Evolutionary conservation across 2,888 invertebrate genomes (phyloP).

Genomic region (Morpho achilles): DNA sequence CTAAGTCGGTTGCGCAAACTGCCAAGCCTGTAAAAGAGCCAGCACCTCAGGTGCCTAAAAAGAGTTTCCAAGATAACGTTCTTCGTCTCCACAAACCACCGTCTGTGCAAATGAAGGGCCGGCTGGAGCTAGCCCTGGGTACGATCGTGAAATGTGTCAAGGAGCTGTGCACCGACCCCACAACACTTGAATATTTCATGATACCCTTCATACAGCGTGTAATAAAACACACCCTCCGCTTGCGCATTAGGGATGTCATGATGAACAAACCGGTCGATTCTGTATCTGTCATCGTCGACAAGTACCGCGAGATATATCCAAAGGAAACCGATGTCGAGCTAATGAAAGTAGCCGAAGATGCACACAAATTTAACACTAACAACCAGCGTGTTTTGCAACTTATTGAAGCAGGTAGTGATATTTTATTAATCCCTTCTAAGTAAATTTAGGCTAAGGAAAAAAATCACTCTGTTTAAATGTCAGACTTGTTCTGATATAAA

Average conservation of each 20-base stretch:
- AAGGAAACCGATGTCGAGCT: slow-evolving; percentile 45
- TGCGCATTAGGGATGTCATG: slow-evolving; percentile 51
- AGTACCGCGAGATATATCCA: slow-evolving; percentile 47
- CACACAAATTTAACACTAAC: slow-evolving; percentile 19
- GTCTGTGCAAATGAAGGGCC: slow-evolving; percentile 45
- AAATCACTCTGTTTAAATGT: too few species aligned
- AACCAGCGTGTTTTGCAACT: slow-evolving; percentile 24
- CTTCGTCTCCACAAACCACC: slow-evolving; percentile 41
- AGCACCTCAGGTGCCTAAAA: background rate
- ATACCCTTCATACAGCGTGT: slow-evolving; percentile 31
- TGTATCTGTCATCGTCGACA: slow-evolving; percentile 34
- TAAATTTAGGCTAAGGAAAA: too few species aligned
- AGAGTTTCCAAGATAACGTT: slow-evolving; percentile 24
- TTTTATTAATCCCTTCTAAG: slow-evolving; percentile 1
- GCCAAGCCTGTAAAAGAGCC: background rate
- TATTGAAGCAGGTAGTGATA: slow-evolving; percentile 39
- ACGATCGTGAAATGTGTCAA: slow-evolving; percentile 50
- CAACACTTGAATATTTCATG: slow-evolving; percentile 25
- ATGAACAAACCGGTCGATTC: slow-evolving; percentile 45
- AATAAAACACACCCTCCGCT: slow-evolving; percentile 54
- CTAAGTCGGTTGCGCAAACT: slow-evolving; percentile 9
- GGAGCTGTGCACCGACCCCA: slow-evolving; percentile 19
- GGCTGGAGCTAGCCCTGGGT: slow-evolving; percentile 61
- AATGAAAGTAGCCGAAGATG: slow-evolving; percentile 38
- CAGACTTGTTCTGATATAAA: too few species aligned